These are phyloP conservation scores for Trinorchestia longiramus DNA, from an alignment of 1,140 invertebrate genomes.

Conservation along the genomic window DNA sequence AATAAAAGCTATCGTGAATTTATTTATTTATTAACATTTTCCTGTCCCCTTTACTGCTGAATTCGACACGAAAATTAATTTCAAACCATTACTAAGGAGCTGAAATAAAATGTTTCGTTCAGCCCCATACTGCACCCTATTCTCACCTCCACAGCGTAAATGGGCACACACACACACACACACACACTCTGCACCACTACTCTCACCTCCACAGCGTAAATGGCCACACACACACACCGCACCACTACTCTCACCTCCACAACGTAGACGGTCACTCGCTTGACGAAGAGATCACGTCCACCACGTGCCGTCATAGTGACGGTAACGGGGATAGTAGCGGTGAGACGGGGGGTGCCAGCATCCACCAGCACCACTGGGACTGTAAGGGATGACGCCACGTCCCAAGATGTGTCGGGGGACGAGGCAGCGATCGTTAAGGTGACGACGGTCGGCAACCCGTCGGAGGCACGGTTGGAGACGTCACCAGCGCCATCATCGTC, in stretches of 20 bases:
- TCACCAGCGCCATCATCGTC: not conserved
- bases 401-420: not conserved
- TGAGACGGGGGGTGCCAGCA: conserved; percentile 24
- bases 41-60: too few relatives aligned
- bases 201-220: not conserved
- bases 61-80: too few relatives aligned
- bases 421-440: not conserved
- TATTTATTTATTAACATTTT: too few relatives aligned
- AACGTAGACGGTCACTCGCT: not conserved
- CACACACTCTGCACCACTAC: not conserved
- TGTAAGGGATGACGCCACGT: not conserved
- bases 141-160: not conserved
- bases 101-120: too few relatives aligned
- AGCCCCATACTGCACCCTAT: too few relatives aligned
- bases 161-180: not conserved
- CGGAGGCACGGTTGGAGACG: not conserved
- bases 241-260: not conserved
- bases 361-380: conserved; percentile 23
- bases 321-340: not conserved
- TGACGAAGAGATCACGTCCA: not conserved
- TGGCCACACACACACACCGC: not conserved
- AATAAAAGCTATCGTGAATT: too few relatives aligned
- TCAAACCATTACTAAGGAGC: too few relatives aligned
- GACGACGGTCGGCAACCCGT: not conserved
- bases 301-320: not conserved